Evolutionary conservation across 2,113 vertebrate species (phyloP), one percentile per base, ranked within the genome.

Genomic region (Odobenus rosmarus): DNA sequence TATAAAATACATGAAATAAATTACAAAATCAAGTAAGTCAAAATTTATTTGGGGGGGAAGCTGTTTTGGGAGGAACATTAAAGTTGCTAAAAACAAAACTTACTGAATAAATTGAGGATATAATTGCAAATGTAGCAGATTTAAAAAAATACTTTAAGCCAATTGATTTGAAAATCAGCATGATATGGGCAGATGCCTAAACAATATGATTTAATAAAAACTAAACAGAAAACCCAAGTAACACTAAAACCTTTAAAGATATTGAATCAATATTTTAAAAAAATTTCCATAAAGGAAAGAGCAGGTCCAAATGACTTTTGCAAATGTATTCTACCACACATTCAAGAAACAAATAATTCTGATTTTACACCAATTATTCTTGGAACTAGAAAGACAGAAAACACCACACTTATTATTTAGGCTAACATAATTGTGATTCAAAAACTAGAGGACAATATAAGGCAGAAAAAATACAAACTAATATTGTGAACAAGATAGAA

Each of bases 251-350:
- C 24, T 80, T 80, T 88, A 84, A 79, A 83, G 49, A 81, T 81
- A 69, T 15, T 74, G 36, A 85, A 88, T 81, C 49, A 84, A 49
- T 84, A 88, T 92, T 88, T 94, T 31, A 5, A 84, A 85, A 85
- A 57, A 64, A 51, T 79, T 96, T 96, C 57, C 61, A 33, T 59
- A 64, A 95, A 84, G 18, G 28, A 83, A 87, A 62, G 9, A 49
- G 14, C 6, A 82, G 36, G 31, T n/a, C 53, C 83, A 85, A 84
- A 33, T 93, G 91, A 49, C 42, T 62, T 64, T 42, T 88, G 76
- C 18, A 64, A 85, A 87, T 84, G 28, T 33, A 64, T 69, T 80
- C 49, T 53, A 62, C 12, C 16, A 69, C 49, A 88, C 33, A 91
- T 53, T 92, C 28, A 67, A 93, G 18, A 31, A 85, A 80, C 39